These are phyloP conservation scores for Dascillus cervinus DNA, from an alignment of 2,888 invertebrate species.

Conservation along the genomic window DNA sequence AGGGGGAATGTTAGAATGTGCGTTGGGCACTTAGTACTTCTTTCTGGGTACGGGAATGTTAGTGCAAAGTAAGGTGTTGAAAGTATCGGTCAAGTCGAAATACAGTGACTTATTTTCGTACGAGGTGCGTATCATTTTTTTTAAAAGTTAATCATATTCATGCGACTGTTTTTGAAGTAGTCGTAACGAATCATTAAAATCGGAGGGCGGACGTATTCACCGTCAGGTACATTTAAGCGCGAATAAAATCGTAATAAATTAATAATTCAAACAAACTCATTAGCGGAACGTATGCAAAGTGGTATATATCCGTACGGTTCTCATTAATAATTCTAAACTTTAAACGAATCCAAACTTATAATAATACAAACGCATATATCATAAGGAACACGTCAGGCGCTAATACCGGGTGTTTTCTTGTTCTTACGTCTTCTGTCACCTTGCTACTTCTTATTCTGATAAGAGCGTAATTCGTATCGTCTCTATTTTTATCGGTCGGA, in stretches of 20 bases:
- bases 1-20: too few relatives aligned
- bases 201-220: too few relatives aligned
- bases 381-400: conserved; percentile 24
- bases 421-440: conserved; percentile 18
- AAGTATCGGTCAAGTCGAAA: too few relatives aligned
- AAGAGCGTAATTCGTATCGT: conserved; percentile 16
- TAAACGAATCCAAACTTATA: conserved; percentile 38
- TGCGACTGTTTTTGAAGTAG: too few relatives aligned
- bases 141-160: too few relatives aligned
- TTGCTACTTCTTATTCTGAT: conserved; percentile 11
- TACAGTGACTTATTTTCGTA: too few relatives aligned
- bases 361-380: conserved; percentile 32
- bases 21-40: too few relatives aligned
- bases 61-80: too few relatives aligned
- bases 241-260: conserved; percentile 37
- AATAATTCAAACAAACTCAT: conserved; percentile 40
- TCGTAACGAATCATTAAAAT: too few relatives aligned
- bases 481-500: conserved; percentile 16
- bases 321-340: conserved; percentile 41
- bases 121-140: too few relatives aligned
- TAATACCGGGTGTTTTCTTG: conserved; percentile 22
- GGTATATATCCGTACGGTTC: conserved; percentile 36
- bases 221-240: conserved; percentile 20
- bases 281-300: conserved; percentile 36
- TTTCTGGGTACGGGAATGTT: too few relatives aligned